Conservation (phyloP, 2,888 invertebrate species). For the Ichneumon xanthorius region DNA sequence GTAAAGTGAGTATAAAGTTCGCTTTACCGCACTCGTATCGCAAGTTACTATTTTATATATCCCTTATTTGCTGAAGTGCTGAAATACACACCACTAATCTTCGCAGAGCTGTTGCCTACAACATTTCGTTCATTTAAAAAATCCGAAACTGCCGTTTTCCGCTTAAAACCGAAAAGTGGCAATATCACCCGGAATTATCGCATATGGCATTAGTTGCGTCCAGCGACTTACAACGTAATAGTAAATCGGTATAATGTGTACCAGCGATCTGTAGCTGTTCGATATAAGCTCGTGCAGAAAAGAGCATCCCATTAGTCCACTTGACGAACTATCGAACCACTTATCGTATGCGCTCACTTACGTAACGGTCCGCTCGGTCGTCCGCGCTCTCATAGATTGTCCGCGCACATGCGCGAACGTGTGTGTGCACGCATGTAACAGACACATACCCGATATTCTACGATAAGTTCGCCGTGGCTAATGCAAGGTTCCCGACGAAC, state of each 20-base stretch:
- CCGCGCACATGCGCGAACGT: not conserved
- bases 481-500: slow-evolving; percentile 15
- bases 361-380: slow-evolving; percentile 72
- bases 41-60: too few species aligned
- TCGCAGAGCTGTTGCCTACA: too few species aligned
- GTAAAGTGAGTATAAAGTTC: too few species aligned
- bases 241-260: not conserved
- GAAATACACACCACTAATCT: too few species aligned
- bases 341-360: slow-evolving; percentile 71
- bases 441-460: not conserved
- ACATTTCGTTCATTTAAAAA: too few species aligned
- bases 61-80: too few species aligned
- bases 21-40: too few species aligned
- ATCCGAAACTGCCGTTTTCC: not conserved
- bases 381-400: slow-evolving; percentile 62
- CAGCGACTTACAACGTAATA: not conserved
- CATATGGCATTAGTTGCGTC: not conserved
- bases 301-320: slow-evolving; percentile 65
- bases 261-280: not conserved
- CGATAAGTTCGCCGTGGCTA: slow-evolving; percentile 18
- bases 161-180: not conserved
- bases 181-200: not conserved
- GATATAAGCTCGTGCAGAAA: slow-evolving; percentile 6
- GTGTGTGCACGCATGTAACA: not conserved
- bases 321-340: slow-evolving; percentile 73